phyloP scores from a whole-genome alignment of 2,888 invertebrate species.

The Escarpia spicata region DNA sequence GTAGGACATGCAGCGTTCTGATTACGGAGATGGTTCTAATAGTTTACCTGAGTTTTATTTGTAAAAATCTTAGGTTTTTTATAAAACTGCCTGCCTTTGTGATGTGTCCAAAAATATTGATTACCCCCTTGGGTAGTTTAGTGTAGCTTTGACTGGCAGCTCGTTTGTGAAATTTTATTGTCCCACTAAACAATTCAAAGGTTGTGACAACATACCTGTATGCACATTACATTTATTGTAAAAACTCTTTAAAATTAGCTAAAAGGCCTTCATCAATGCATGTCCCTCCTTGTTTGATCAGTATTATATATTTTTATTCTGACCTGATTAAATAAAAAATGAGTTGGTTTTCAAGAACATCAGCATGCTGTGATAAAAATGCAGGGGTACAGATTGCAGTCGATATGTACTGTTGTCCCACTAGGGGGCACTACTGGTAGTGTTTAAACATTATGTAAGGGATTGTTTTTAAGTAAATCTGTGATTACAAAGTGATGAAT shows the following conservation, averaged over 20 bases:
- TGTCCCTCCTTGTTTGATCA: too few relatives aligned
- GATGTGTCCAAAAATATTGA: too few relatives aligned
- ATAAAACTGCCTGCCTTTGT: too few relatives aligned
- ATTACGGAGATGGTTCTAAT: neutral
- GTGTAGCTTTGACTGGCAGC: too few relatives aligned
- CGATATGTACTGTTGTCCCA: neutral
- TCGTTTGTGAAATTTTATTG: too few relatives aligned
- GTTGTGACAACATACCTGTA: too few relatives aligned
- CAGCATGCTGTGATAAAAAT: neutral
- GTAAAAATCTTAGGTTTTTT: too few relatives aligned
- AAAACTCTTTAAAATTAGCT: too few relatives aligned
- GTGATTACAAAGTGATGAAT: neutral
- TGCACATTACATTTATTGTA: too few relatives aligned
- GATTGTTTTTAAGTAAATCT: neutral
- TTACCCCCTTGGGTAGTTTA: too few relatives aligned
- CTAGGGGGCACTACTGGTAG: neutral
- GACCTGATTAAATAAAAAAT: neutral
- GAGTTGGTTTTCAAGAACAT: neutral
- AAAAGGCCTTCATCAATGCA: too few relatives aligned
- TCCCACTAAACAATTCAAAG: too few relatives aligned
- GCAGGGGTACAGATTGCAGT: neutral
- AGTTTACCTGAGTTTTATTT: neutral
- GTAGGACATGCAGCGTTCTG: constrained; percentile 5
- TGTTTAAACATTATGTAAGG: neutral
- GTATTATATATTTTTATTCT: neutral